Percentiles rank a stretch among this genome's conserved stretches.
phyloP scores from a whole-genome alignment of 2,113 vertebrate genomes.

The Stomatorhinus ivindoensis region DNA sequence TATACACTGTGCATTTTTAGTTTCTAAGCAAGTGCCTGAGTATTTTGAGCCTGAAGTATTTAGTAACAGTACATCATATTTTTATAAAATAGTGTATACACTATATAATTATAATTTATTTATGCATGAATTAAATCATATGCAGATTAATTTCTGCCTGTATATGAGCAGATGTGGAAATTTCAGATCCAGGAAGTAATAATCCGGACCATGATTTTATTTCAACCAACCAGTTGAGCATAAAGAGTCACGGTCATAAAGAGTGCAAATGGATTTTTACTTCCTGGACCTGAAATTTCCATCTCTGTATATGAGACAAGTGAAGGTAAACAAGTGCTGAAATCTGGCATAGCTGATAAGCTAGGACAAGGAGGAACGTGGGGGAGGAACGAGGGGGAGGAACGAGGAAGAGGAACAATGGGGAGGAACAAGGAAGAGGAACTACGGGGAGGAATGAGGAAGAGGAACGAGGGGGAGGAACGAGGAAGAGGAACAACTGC shows the following conservation, averaged over 20 bases:
- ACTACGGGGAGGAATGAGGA: too few relatives aligned
- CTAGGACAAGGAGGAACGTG: background rate
- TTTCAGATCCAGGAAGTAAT: background rate
- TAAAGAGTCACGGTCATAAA: background rate
- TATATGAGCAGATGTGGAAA: background rate
- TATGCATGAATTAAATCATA: background rate
- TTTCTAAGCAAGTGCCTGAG: background rate
- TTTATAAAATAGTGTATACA: background rate
- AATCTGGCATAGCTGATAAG: background rate
- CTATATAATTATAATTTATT: background rate
- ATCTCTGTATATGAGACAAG: background rate
- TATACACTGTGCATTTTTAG: background rate
- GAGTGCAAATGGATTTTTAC: background rate
- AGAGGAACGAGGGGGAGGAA: background rate
- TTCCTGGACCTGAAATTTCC: background rate
- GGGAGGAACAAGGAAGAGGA: background rate
- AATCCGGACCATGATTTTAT: background rate
- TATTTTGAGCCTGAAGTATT: background rate
- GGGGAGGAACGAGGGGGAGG: too few relatives aligned
- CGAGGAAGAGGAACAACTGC: too few relatives aligned
- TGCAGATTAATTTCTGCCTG: background rate
- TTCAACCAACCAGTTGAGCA: background rate
- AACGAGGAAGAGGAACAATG: too few relatives aligned
- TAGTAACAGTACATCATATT: background rate
- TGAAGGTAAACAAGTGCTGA: background rate